phyloP scores from a whole-genome alignment of 2,797 vertebrate genomes.

The Sebastiscus tertius region DNA sequence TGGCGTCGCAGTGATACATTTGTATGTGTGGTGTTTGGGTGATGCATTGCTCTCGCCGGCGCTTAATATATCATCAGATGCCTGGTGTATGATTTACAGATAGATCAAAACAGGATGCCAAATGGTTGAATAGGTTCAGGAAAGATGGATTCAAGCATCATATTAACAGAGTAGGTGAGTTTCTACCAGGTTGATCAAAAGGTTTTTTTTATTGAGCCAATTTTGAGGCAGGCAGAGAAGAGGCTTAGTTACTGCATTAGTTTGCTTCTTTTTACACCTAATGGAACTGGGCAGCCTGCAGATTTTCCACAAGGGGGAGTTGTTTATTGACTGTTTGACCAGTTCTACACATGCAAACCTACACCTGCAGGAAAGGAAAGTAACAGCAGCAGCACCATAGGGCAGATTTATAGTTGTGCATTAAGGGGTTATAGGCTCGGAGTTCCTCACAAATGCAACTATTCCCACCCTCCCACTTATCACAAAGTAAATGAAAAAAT shows the following conservation, averaged over 20 bases:
- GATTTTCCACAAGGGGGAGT: neutral
- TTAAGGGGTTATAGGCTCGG: neutral
- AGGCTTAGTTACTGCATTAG: neutral
- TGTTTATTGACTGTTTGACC: slow-evolving; percentile 1
- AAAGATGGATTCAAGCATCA: slow-evolving; percentile 2
- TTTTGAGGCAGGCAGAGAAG: neutral
- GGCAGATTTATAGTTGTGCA: neutral
- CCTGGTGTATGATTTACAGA: slow-evolving; percentile 12
- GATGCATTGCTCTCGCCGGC: slow-evolving; percentile 27
- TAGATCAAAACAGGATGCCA: slow-evolving; percentile 3
- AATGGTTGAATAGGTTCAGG: neutral
- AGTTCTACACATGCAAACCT: neutral
- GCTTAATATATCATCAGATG: slow-evolving; percentile 6
- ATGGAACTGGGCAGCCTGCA: neutral
- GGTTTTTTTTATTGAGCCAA: neutral
- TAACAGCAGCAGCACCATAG: neutral
- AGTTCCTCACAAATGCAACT: neutral
- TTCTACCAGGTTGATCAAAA: neutral
- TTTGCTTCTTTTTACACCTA: neutral
- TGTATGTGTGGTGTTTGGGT: slow-evolving; percentile 19
- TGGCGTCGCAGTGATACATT: slow-evolving; percentile 17
- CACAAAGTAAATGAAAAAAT: neutral
- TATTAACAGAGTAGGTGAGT: neutral
- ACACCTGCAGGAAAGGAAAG: neutral
- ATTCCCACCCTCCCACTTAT: neutral